A percentile compares a stretch with the other conserved stretches of the same genome.
Evolutionary conservation across 2,888 invertebrate genomes (phyloP).

Genomic region (Ectemnius lituratus): DNA sequence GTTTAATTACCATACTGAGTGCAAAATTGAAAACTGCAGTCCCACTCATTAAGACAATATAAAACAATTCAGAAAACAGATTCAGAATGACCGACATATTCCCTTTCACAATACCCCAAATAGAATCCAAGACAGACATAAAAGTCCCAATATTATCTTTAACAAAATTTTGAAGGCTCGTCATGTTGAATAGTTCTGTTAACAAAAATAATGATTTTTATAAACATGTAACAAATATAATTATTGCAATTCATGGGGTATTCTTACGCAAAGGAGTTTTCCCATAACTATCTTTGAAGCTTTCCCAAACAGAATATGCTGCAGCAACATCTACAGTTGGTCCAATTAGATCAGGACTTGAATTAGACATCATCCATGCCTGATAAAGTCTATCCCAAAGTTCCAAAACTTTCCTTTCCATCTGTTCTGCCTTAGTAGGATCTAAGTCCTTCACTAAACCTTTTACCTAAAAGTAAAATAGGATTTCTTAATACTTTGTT

Average conservation of each 20-base stretch:
- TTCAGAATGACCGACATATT: conserved; percentile 93
- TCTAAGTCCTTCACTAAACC: conserved; percentile 89
- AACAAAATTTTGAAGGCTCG: conserved; percentile 88
- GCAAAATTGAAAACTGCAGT: conserved; percentile 93
- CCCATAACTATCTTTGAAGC: conserved; percentile 84
- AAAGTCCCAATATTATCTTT: conserved; percentile 94
- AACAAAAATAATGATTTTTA: background rate
- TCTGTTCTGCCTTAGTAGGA: conserved; percentile 87
- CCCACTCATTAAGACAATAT: conserved; percentile 92
- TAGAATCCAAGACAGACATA: conserved; percentile 89
- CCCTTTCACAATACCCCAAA: conserved; percentile 95
- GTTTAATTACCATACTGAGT: conserved; percentile 85
- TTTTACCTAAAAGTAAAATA: conserved; percentile 81
- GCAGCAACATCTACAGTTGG: conserved; percentile 87
- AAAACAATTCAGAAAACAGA: conserved; percentile 91
- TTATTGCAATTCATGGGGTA: background rate
- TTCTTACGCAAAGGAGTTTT: conserved; percentile 84
- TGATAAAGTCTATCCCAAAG: conserved; percentile 97
- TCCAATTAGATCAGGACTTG: conserved; percentile 80
- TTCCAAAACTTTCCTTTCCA: conserved; percentile 93
- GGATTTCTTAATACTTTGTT: too few species aligned
- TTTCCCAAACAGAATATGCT: conserved; percentile 86
- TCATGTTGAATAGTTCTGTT: conserved; percentile 85
- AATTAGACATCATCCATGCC: conserved; percentile 90
- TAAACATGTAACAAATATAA: background rate